Evolutionary conservation across 1,140 invertebrate genomes (phyloP).

Genomic region (Halictus rubicundus): DNA sequence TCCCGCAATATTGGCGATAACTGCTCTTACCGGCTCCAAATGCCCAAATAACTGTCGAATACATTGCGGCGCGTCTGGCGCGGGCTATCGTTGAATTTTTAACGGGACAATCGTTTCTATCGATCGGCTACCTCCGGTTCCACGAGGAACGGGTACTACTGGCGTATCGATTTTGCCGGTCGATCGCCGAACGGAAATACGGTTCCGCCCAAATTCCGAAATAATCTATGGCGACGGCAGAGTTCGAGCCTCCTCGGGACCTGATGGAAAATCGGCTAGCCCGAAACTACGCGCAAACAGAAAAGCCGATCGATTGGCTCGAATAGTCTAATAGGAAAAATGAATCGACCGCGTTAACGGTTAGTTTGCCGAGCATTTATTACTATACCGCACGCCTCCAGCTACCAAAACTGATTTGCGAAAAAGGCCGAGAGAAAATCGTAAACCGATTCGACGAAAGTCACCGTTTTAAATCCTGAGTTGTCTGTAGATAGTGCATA

Average conservation of each 20-base stretch:
- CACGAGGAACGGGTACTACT: neutral
- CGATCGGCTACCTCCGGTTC: conserved; percentile 13
- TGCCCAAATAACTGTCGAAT: conserved; percentile 43
- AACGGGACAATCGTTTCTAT: conserved; percentile 43
- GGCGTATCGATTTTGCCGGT: conserved; percentile 20
- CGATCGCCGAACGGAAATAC: conserved; percentile 38
- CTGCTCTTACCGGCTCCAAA: conserved; percentile 42
- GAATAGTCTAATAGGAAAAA: too few species aligned
- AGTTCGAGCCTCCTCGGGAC: conserved; percentile 20
- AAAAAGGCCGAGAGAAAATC: too few species aligned
- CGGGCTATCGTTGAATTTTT: conserved; percentile 51
- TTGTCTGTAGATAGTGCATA: too few species aligned
- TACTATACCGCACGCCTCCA: too few species aligned
- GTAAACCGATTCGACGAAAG: too few species aligned
- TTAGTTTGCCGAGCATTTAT: too few species aligned
- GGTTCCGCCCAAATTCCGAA: conserved; percentile 39
- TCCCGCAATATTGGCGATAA: conserved; percentile 41
- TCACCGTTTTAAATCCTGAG: too few species aligned
- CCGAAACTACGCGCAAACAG: too few species aligned
- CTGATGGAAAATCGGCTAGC: too few species aligned
- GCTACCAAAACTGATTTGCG: too few species aligned
- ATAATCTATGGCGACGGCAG: conserved; percentile 42
- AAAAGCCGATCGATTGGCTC: too few species aligned
- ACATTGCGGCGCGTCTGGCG: conserved; percentile 20
- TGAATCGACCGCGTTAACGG: too few species aligned